phyloP scores from a whole-genome alignment of 2,797 vertebrate species.

The Halcyon badia region DNA sequence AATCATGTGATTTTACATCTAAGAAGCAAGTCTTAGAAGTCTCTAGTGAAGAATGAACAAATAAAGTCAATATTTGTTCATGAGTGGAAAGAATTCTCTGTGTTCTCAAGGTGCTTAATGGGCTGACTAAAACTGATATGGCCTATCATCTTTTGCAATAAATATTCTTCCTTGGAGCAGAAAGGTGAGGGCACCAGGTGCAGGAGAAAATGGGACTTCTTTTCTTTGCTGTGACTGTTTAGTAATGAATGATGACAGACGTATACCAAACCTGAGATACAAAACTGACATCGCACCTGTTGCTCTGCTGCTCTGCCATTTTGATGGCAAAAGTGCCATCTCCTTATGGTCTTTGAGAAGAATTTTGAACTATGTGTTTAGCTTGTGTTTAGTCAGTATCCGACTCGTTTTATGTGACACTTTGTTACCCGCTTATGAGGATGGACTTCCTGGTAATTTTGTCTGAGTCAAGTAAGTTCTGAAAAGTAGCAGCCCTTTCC shows the following conservation, averaged over 20 bases:
- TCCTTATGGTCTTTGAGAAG: neutral
- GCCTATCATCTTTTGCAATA: neutral
- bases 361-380: neutral
- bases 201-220: neutral
- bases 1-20: neutral
- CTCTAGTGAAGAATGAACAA: neutral
- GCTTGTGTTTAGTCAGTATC: neutral
- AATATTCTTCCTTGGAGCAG: neutral
- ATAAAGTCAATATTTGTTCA: neutral
- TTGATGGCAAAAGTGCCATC: neutral
- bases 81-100: neutral
- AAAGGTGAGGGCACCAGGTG: neutral
- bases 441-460: neutral
- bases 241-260: neutral
- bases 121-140: neutral
- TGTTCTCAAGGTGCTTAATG: neutral
- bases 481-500: constrained; percentile 3
- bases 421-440: neutral
- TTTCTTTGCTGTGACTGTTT: neutral
- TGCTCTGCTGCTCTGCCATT: neutral
- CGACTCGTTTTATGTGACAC: neutral
- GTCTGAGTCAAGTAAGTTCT: neutral
- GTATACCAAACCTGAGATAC: neutral
- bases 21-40: neutral
- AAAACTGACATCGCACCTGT: neutral